These are phyloP conservation scores for Babyrousa celebensis DNA, from an alignment of 2,797 vertebrate species.

Conservation along the genomic window DNA sequence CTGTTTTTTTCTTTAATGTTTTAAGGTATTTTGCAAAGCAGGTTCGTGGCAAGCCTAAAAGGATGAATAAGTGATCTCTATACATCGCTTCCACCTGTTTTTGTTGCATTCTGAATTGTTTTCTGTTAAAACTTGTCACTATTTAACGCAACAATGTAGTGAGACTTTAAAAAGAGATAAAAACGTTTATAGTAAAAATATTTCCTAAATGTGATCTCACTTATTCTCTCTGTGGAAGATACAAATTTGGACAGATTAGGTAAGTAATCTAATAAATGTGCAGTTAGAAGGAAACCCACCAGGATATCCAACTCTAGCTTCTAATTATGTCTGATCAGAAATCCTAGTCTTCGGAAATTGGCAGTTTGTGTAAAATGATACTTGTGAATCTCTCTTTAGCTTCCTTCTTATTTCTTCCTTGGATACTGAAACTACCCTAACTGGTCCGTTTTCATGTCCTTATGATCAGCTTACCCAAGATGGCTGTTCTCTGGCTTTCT, in stretches of 20 bases:
- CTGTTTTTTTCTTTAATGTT: not conserved
- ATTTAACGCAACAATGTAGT: not conserved
- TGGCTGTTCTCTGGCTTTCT: not conserved
- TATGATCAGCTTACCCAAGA: not conserved
- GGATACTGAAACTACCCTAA: not conserved
- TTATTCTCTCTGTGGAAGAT: not conserved
- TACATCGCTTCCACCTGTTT: not conserved
- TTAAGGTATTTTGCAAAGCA: not conserved
- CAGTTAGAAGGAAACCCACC: not conserved
- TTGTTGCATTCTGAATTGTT: constrained; percentile 17
- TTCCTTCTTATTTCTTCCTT: not conserved
- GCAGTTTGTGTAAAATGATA: not conserved
- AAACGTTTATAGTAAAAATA: not conserved
- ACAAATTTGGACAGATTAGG: not conserved
- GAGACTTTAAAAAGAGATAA: not conserved
- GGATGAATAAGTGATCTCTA: not conserved
- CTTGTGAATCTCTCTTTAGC: not conserved
- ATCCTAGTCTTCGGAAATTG: not conserved
- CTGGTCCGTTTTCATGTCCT: not conserved
- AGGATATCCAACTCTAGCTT: not conserved
- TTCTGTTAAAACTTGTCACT: not conserved
- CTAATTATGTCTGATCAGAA: not conserved
- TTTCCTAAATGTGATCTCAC: not conserved
- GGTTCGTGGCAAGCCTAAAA: not conserved
- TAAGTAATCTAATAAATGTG: not conserved